These are phyloP conservation scores for Pachycephus smyrnensis DNA, from an alignment of 2,888 invertebrate species.

Conservation along the genomic window DNA sequence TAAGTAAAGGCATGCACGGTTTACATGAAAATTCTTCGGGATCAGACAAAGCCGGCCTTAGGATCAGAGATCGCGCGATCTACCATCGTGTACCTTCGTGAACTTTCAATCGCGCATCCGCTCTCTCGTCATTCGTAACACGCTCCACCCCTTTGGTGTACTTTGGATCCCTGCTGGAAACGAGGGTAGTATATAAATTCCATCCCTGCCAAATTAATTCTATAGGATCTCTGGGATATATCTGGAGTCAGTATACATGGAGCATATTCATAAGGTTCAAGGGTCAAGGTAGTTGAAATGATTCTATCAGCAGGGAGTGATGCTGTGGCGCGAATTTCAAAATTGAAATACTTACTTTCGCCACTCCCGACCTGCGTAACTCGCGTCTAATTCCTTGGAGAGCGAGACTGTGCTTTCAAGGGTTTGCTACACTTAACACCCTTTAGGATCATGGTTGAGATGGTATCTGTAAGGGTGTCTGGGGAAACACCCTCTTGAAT, in stretches of 20 bases:
- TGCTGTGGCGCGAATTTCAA: slow-evolving; percentile 1
- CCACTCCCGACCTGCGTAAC: neutral
- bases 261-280: neutral
- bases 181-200: slow-evolving; percentile 1
- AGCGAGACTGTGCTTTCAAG: slow-evolving; percentile 17
- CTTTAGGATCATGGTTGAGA: slow-evolving; percentile 19
- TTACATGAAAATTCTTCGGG: too few species aligned
- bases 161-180: neutral
- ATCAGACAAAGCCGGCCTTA: too few species aligned
- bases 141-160: slow-evolving; percentile 1
- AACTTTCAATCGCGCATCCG: too few species aligned
- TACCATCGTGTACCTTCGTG: too few species aligned
- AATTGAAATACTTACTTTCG: neutral
- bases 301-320: neutral
- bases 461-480: slow-evolving; percentile 22
- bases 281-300: slow-evolving; percentile 14
- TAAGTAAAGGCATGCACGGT: too few species aligned
- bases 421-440: slow-evolving; percentile 25
- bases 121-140: slow-evolving; percentile 11
- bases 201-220: neutral
- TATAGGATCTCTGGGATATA: neutral
- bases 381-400: slow-evolving; percentile 22
- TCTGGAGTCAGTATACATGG: neutral
- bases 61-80: too few species aligned
- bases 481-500: slow-evolving; percentile 30